These are phyloP conservation scores for Umimayanthus chanpuru DNA, from an alignment of 92 coral and sea anemone species.

Conservation along the genomic window DNA sequence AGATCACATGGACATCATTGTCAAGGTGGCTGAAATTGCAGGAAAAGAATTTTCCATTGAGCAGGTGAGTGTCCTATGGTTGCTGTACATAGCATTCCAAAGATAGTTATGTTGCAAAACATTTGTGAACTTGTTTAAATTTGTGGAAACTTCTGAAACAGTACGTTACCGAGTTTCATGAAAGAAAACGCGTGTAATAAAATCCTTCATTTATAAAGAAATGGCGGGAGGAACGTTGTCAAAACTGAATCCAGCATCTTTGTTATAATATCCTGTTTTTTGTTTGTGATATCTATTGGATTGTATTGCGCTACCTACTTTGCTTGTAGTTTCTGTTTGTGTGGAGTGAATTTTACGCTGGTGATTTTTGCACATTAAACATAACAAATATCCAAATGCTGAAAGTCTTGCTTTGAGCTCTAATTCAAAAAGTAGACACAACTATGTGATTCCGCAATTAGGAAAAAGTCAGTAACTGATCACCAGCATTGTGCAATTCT, in stretches of 20 bases:
- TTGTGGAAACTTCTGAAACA: not conserved
- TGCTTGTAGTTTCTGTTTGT: too few relatives aligned
- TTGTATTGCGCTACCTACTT: too few relatives aligned
- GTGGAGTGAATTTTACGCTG: too few relatives aligned
- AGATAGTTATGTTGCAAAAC: not conserved
- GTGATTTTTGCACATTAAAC: too few relatives aligned
- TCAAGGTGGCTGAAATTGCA: constrained; percentile 96
- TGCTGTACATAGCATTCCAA: not conserved
- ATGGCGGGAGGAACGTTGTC: not conserved
- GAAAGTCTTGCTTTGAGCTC: too few relatives aligned
- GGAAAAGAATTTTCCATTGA: constrained; percentile 99
- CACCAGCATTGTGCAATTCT: too few relatives aligned
- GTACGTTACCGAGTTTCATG: too few relatives aligned
- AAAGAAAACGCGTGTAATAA: too few relatives aligned
- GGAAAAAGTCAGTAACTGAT: too few relatives aligned
- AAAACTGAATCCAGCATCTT: not conserved
- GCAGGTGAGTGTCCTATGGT: constrained; percentile 64
- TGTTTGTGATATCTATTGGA: not conserved
- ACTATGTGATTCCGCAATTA: too few relatives aligned
- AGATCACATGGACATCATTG: constrained; percentile 90
- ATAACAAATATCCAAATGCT: too few relatives aligned
- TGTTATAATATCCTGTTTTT: not conserved
- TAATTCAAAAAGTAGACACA: too few relatives aligned
- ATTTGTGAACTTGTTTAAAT: not conserved
- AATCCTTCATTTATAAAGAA: not conserved